Conservation (phyloP, 2,113 vertebrate genomes). For the Glaucomys volans region DNA sequence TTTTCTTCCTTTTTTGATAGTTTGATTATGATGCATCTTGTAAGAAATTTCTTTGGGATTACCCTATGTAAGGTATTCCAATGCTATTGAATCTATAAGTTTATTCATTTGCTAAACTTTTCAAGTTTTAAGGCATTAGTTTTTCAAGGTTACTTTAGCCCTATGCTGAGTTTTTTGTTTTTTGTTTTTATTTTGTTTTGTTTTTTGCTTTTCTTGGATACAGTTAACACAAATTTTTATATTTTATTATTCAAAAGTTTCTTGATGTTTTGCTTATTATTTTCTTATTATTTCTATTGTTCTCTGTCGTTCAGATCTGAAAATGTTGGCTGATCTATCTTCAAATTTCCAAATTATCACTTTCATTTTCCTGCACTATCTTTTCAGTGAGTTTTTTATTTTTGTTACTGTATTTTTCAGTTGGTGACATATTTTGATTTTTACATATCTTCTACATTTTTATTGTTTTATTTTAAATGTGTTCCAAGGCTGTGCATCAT, state of each 20-base stretch:
- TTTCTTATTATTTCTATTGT: not conserved
- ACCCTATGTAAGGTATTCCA: not conserved
- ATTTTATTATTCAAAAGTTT: not conserved
- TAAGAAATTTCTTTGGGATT: not conserved
- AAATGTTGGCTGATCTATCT: not conserved
- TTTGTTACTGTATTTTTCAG: not conserved
- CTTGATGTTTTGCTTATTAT: not conserved
- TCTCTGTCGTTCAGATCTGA: not conserved
- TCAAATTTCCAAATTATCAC: not conserved
- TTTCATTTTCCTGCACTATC: not conserved
- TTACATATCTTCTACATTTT: not conserved
- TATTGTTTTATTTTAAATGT: conserved; percentile 11
- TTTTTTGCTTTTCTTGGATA: not conserved
- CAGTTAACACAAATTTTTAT: not conserved
- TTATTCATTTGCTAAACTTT: not conserved
- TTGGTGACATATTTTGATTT: not conserved
- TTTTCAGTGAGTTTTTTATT: not conserved
- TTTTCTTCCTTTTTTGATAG: not conserved
- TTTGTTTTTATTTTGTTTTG: not conserved
- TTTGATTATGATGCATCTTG: not conserved
- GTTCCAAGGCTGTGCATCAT: not conserved
- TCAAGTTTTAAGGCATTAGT: not conserved
- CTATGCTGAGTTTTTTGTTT: not conserved
- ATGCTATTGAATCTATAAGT: not conserved
- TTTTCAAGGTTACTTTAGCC: not conserved